phyloP scores from a whole-genome alignment of 2,113 vertebrate species.

The Aepyceros melampus region DNA sequence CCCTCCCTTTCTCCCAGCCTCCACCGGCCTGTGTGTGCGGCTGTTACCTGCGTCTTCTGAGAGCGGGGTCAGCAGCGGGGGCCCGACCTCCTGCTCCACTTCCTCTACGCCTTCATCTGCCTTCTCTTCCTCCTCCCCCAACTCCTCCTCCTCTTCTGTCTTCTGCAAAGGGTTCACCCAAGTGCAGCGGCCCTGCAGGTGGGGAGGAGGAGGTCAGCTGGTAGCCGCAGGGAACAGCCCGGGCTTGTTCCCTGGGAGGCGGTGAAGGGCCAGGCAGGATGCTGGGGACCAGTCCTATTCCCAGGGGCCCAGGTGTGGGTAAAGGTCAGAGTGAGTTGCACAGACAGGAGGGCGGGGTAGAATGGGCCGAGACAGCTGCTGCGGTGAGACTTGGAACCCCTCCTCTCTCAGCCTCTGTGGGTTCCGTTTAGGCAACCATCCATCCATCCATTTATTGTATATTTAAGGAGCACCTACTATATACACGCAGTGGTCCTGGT shows the following conservation, averaged over 20 bases:
- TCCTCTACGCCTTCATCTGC: conserved; percentile 81
- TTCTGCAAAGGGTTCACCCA: conserved; percentile 87
- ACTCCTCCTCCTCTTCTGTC: conserved; percentile 75
- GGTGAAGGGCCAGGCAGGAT: not conserved
- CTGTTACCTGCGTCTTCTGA: conserved; percentile 86
- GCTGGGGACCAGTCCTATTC: not conserved
- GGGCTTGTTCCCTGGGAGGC: not conserved
- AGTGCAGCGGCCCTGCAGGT: conserved; percentile 86
- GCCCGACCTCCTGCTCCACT: conserved; percentile 87
- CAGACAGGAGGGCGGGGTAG: not conserved
- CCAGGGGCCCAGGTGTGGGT: not conserved
- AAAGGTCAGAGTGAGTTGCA: not conserved
- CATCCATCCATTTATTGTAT: not conserved
- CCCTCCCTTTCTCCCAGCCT: not conserved
- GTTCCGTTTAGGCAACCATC: not conserved
- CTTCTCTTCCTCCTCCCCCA: conserved; percentile 85
- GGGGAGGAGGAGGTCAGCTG: not conserved
- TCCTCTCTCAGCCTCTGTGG: not conserved
- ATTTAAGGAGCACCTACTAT: not conserved
- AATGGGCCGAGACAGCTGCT: not conserved
- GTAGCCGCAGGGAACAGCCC: not conserved
- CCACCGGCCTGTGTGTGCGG: accelerated
- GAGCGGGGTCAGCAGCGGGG: conserved; percentile 85
- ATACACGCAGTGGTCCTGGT: not conserved
- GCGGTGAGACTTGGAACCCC: not conserved